Evolutionary conservation across 1,140 invertebrate genomes (phyloP).

Genomic region (Rhyzopertha dominica): DNA sequence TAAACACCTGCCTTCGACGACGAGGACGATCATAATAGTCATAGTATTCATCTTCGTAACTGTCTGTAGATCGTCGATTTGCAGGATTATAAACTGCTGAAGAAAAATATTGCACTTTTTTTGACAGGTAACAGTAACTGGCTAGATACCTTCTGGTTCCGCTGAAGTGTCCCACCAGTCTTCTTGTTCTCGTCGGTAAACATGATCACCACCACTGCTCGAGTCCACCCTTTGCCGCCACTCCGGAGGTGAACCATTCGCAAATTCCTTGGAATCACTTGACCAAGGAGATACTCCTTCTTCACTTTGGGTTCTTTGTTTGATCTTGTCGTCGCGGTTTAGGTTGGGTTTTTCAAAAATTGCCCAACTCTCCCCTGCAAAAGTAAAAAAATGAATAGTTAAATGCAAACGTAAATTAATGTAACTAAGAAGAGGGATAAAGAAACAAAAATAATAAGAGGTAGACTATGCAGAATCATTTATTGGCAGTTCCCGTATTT

Average conservation of each 20-base stretch:
- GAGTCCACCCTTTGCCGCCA: constrained; percentile 49
- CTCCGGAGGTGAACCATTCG: constrained; percentile 45
- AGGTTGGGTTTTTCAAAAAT: constrained; percentile 40
- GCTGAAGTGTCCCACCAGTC: constrained; percentile 44
- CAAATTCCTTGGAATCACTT: constrained; percentile 66
- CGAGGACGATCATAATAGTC: constrained; percentile 40
- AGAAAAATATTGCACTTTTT: constrained; percentile 1
- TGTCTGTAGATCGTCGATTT: constrained; percentile 43
- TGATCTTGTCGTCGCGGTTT: constrained; percentile 31
- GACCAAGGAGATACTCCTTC: constrained; percentile 68
- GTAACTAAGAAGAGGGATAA: no score
- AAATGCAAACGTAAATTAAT: no score
- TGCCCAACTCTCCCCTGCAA: constrained; percentile 40
- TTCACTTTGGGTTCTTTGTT: constrained; percentile 45
- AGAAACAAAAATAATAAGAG: no score
- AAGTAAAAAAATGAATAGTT: no score
- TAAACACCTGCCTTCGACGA: constrained; percentile 24
- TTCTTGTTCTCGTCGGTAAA: constrained; percentile 41
- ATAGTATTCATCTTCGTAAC: constrained; percentile 43
- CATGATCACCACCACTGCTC: constrained; percentile 36
- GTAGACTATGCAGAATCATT: no score
- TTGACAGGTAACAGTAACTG: not conserved
- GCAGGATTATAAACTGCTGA: constrained; percentile 31
- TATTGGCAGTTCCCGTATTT: no score
- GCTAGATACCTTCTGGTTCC: constrained; percentile 38